phyloP scores from a whole-genome alignment of 1,140 invertebrate species.

The Coptotermes formosanus region DNA sequence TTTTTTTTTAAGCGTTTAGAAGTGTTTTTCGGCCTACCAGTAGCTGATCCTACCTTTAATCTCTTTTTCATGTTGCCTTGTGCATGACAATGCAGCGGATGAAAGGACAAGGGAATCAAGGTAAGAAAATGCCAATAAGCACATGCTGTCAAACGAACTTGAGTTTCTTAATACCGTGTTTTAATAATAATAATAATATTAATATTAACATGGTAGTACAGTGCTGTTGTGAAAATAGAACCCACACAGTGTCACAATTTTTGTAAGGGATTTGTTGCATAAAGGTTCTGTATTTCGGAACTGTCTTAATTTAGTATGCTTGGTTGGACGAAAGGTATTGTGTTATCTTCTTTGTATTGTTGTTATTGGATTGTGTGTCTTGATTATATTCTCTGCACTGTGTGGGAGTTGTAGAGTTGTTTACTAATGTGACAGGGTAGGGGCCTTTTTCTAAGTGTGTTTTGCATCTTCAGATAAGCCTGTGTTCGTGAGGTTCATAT shows the following conservation, averaged over 20 bases:
- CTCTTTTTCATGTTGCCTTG: slow-evolving; percentile 40
- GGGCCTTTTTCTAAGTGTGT: not conserved
- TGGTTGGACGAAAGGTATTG: not conserved
- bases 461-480: not conserved
- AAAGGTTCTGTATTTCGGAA: not conserved
- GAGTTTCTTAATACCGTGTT: slow-evolving; percentile 10
- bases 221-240: not conserved
- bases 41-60: slow-evolving; percentile 20
- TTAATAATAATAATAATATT: not conserved
- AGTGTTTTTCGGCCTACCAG: not conserved
- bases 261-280: not conserved
- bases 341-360: not conserved
- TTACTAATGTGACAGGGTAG: not conserved
- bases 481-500: not conserved
- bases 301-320: not conserved
- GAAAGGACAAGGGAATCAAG: slow-evolving; percentile 86
- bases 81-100: slow-evolving; percentile 65
- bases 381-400: not conserved
- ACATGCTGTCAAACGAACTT: not conserved
- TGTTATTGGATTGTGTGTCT: not conserved
- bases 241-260: not conserved
- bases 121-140: slow-evolving; percentile 48
- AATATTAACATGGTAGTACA: not conserved
- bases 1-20: not conserved
- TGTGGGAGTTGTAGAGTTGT: not conserved